Evolutionary conservation across 2,888 invertebrate genomes (phyloP).

Genomic region (Myathropa florea): DNA sequence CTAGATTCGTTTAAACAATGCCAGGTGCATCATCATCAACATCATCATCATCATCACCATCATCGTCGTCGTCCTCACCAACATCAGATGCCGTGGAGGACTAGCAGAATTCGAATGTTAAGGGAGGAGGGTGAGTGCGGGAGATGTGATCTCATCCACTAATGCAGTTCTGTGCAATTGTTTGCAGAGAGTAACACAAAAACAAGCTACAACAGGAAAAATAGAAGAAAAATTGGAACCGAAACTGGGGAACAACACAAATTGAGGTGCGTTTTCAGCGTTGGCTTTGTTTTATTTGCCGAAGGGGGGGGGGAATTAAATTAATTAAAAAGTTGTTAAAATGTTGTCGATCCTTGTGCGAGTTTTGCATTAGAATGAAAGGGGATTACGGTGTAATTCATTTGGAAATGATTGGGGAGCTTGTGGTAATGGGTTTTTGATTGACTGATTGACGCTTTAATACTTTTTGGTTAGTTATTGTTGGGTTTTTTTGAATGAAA

Average conservation of each 20-base stretch:
- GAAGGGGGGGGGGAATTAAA: slow-evolving; percentile 11
- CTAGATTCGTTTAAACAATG: slow-evolving; percentile 18
- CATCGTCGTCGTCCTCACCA: neutral
- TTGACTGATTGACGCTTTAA: neutral
- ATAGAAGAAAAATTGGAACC: neutral
- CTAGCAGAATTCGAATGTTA: too few species aligned
- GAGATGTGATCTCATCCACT: slow-evolving; percentile 27
- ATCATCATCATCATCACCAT: neutral
- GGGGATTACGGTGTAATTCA: slow-evolving; percentile 18
- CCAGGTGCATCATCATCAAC: slow-evolving; percentile 35
- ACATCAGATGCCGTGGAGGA: too few species aligned
- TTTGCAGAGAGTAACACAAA: neutral
- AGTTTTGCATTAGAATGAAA: slow-evolving; percentile 8
- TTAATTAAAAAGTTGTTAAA: slow-evolving; percentile 59
- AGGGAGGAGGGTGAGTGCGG: neutral
- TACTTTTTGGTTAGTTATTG: neutral
- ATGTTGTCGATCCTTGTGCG: slow-evolving; percentile 34
- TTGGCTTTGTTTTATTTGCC: slow-evolving; percentile 40
- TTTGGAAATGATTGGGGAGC: neutral
- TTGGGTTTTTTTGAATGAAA: neutral
- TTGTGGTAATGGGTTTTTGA: neutral
- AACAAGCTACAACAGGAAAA: neutral
- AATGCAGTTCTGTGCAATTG: slow-evolving; percentile 36
- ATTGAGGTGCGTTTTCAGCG: slow-evolving; percentile 42
- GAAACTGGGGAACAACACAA: slow-evolving; percentile 20